A percentile compares a stretch with the other conserved stretches of the same genome.
phyloP scores from a whole-genome alignment of 2,797 vertebrate species.

The Pangasius sanitwongsei region DNA sequence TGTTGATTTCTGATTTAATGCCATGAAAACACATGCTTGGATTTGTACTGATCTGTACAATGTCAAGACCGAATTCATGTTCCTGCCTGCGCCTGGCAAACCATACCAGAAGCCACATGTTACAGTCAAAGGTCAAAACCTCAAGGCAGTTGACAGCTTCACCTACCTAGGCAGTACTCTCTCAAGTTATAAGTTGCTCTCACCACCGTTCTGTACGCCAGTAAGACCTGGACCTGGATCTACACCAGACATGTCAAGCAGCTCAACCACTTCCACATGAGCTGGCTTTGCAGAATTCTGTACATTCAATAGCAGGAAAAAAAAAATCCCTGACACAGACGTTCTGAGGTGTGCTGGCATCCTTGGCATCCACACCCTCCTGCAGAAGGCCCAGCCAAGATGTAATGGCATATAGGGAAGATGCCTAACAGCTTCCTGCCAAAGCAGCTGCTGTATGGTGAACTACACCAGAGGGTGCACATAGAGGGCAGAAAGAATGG shows the following conservation, averaged over 20 bases:
- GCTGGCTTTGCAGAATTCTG: neutral
- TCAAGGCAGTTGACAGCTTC: neutral
- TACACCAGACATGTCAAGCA: neutral
- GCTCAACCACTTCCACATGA: neutral
- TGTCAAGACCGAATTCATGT: neutral
- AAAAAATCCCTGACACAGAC: neutral
- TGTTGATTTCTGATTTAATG: neutral
- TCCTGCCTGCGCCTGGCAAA: neutral
- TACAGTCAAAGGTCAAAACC: neutral
- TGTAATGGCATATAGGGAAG: neutral
- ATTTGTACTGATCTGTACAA: neutral
- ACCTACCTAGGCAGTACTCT: neutral
- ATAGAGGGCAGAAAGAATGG: neutral
- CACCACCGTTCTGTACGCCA: neutral
- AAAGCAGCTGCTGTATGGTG: constrained; percentile 3
- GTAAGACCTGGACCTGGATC: neutral
- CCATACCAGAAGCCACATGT: neutral
- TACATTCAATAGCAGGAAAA: neutral
- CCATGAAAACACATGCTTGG: neutral
- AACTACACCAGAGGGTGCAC: neutral
- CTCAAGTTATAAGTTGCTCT: neutral
- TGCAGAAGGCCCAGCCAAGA: neutral
- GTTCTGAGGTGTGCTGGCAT: neutral
- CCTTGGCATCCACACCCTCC: neutral
- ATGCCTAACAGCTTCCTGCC: neutral